Evolutionary conservation across 1,140 invertebrate species (phyloP).

Genomic region (Tribolium castaneum): DNA sequence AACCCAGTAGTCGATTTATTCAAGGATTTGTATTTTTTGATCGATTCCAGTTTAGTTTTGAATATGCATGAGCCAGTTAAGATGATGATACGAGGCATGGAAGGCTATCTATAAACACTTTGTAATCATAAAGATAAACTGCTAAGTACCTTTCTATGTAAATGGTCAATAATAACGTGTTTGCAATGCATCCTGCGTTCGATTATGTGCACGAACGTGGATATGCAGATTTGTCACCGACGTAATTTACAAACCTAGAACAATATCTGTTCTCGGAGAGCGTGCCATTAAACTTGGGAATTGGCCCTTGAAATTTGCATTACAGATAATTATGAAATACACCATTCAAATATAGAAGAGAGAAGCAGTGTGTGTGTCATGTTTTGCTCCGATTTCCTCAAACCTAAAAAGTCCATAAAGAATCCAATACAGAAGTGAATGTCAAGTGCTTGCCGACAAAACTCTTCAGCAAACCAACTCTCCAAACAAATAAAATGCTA

Average conservation of each 20-base stretch:
- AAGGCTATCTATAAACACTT: constrained; percentile 30
- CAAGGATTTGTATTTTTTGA: neutral
- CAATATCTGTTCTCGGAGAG: neutral
- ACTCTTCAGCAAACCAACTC: neutral
- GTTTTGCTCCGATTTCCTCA: neutral
- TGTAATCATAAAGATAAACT: constrained; percentile 41
- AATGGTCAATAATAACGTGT: constrained; percentile 32
- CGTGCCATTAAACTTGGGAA: too few relatives aligned
- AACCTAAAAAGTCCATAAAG: neutral
- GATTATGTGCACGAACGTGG: constrained; percentile 15
- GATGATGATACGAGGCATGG: neutral
- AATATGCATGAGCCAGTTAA: constrained; percentile 15
- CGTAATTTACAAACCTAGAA: neutral
- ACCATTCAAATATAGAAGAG: too few relatives aligned
- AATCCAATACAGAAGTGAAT: neutral
- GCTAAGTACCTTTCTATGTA: constrained; percentile 37
- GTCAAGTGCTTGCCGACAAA: neutral
- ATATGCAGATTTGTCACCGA: neutral
- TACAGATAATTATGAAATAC: too few relatives aligned
- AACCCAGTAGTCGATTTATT: neutral
- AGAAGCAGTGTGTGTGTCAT: too few relatives aligned
- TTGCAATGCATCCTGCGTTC: constrained; percentile 12
- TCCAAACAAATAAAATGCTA: neutral
- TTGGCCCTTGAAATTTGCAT: too few relatives aligned
- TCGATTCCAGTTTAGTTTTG: constrained; percentile 9